Base-by-base conservation (phyloP, 30 jellyfish, hydroid and myxozoan species). In the Phacellophora camtschatica region DNA sequence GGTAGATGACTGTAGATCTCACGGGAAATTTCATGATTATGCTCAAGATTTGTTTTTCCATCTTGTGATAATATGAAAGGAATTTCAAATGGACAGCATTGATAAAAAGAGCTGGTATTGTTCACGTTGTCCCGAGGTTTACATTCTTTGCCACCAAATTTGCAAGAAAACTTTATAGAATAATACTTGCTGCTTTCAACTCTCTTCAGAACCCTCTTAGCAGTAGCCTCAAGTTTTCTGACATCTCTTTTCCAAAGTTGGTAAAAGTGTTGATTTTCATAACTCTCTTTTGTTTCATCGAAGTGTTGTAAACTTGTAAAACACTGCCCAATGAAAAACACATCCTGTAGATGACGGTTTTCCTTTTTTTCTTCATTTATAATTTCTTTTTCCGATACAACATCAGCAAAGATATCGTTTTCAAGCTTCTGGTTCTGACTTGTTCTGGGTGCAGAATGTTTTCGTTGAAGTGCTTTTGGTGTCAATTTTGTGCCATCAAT, bases 1-100 rank as follows among this genome's bases (percentile, higher is more conserved):
- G 90, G 90, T 25, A 78, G 33, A 27, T 78, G 90, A 13, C 63
- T 37, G 56, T 34, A 78, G 19, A 78, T 23, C 39, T 23, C 85
- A 25, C 64, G 29, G 11, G 72, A 42, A 20, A 64, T 34, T 61
- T 2, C 56, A 34, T 78, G 90, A 2, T 64, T 78, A 48, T 62
- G 90, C 48, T 46, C 55, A 4, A 13, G 13, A 16, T 22, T 46
- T 20, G 23, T 37, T 56, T 64, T 62, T 16, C 90, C 79, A 39
- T 58, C 71, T 25, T 31, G 16, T 18, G 88, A 35, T 39, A 76
- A 41, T n/a, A 61, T 50, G 20, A 76, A 35, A n/a, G 34, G 25
- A 15, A 58, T 76, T 76, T 35, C 88, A 22, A 50, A 48, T 18
- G 85, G 84, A 33, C 88, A 76, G 27, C 68, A 22, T 50, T 58